Evolutionary conservation across 1,140 invertebrate genomes (phyloP), one percentile per base, ranked within the genome.

Genomic region (Drosophila ohnishii): DNA sequence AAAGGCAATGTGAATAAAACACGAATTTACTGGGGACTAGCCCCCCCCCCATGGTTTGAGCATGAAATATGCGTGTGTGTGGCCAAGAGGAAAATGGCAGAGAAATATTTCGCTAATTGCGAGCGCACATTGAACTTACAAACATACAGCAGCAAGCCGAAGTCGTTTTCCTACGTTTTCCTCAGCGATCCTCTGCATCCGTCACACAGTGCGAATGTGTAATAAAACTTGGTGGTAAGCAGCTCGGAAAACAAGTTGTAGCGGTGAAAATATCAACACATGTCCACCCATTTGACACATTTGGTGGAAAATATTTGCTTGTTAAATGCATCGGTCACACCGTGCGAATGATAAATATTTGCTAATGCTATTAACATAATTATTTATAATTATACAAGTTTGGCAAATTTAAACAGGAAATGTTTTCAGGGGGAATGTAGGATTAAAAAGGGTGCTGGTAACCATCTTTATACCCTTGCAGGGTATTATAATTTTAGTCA

Each of bases 51-150:
- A 34, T 44, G 34, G 14, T 25, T 57, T n/a, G 42, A 22, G 35
- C 45, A 72, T 62, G 34, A 63, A 77, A 57, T 62, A 39, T 47
- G 74, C 57, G 37, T 60, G 37, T 61, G 47, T 73, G 55, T 48
- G 61, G 48, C 28, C 40, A 75, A 59, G 35, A 56, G 48, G 44
- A 75, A 75, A 62, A 71, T 51, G 22, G n/a, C 32, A 48, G 42
- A 51, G 22, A 51, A 57, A 45, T 71, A 70, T 48, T 48, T 5
- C 35, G 30, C 51, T 71, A 71, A 71, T 71, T 71, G 61, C 53
- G 50, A 69, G 59, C 61, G 80, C 75, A 51, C 80, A 82, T 82
- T 82, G 80, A 82, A 82, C 80, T 84, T 80, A 48, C 61, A 72
- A 59, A 28, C 25, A 50, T 42, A 19, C 62, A n/a, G 11, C n/a